Evolutionary conservation across 1,140 invertebrate species (phyloP).

Genomic region (Rhynchophorus ferrugineus): DNA sequence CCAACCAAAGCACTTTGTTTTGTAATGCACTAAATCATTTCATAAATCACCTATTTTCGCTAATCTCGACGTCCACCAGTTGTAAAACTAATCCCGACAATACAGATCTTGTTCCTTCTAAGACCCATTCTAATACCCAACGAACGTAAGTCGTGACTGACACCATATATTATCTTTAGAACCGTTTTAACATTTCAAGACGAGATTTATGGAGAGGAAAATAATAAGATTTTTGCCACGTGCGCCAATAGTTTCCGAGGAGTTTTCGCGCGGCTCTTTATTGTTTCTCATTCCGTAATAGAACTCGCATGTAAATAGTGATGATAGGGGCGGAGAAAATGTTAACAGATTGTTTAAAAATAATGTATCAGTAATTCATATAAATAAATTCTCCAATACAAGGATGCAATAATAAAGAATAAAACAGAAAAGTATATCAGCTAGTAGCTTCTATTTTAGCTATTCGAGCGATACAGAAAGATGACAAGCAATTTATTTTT

Average conservation of each 20-base stretch:
- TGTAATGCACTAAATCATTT: neutral
- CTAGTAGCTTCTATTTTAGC: too few species aligned
- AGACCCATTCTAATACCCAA: slow-evolving; percentile 3
- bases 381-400: too few species aligned
- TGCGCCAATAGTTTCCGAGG: slow-evolving; percentile 1
- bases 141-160: slow-evolving; percentile 17
- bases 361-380: too few species aligned
- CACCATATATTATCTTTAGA: slow-evolving; percentile 21
- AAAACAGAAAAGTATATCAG: too few species aligned
- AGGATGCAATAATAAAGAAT: too few species aligned
- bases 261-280: neutral
- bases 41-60: neutral
- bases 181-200: slow-evolving; percentile 18
- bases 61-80: neutral
- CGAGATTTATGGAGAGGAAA: slow-evolving; percentile 18
- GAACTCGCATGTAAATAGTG: too few species aligned
- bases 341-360: too few species aligned
- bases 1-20: slow-evolving; percentile 1
- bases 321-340: too few species aligned
- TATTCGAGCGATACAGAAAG: too few species aligned
- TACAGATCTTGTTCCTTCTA: neutral
- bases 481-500: too few species aligned
- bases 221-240: slow-evolving; percentile 19
- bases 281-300: neutral
- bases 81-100: slow-evolving; percentile 3